Evolutionary conservation across 2,888 invertebrate species (phyloP).

Genomic region (Syrphus vitripennis): DNA sequence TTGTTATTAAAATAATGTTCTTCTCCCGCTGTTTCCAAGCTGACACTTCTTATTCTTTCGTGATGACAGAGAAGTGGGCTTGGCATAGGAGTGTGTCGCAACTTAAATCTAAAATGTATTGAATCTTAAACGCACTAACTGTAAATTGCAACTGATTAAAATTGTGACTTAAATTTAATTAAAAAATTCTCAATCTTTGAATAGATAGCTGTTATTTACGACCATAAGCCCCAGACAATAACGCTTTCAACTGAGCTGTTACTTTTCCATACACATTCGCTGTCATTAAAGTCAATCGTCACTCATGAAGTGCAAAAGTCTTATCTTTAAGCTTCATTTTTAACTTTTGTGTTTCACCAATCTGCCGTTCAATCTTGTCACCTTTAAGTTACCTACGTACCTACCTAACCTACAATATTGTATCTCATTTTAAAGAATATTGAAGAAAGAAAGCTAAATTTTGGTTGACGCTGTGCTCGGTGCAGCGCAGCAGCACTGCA

Average conservation of each 20-base stretch:
- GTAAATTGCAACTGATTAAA: constrained; percentile 3
- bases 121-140: neutral
- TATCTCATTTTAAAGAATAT: neutral
- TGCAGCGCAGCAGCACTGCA: constrained; percentile 22
- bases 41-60: neutral
- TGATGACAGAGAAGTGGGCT: neutral
- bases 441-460: constrained; percentile 52
- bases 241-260: neutral
- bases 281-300: constrained; percentile 53
- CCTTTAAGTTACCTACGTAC: neutral
- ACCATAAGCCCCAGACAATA: neutral
- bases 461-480: constrained; percentile 33
- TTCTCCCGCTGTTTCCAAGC: neutral
- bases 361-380: constrained; percentile 58
- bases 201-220: neutral
- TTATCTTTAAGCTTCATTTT: constrained; percentile 28
- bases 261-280: neutral
- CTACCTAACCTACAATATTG: too few relatives aligned
- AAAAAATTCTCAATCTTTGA: neutral
- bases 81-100: neutral
- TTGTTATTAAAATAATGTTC: constrained; percentile 19
- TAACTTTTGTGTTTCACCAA: constrained; percentile 8
- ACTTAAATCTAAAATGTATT: neutral
- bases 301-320: constrained; percentile 38
- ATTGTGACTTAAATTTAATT: neutral